Evolutionary conservation across 1,140 invertebrate species (phyloP).

Genomic region (Vanessa atalanta): DNA sequence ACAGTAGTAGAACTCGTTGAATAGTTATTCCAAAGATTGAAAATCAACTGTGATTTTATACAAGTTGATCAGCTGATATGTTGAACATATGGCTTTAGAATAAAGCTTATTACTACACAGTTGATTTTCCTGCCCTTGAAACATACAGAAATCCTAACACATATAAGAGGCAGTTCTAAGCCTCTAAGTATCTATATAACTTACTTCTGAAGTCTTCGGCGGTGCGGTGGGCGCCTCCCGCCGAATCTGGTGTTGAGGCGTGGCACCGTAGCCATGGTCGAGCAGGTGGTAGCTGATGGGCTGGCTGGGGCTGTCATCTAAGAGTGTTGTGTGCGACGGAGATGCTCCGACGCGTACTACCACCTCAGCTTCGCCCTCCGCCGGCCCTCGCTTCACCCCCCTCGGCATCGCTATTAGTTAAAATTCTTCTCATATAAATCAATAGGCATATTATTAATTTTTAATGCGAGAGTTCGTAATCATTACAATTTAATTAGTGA

Average conservation of each 20-base stretch:
- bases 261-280: conserved; percentile 92
- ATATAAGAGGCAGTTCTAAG: neutral
- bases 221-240: conserved; percentile 76
- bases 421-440: conserved; percentile 43
- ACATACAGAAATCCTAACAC: neutral
- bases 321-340: conserved; percentile 71
- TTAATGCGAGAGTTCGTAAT: conserved; percentile 50
- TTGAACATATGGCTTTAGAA: conserved; percentile 16
- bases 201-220: conserved; percentile 80
- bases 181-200: conserved; percentile 28
- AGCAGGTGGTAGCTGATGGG: conserved; percentile 87
- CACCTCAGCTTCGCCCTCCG: conserved; percentile 74
- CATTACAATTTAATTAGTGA: conserved; percentile 75
- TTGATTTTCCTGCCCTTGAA: neutral
- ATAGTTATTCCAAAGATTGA: neutral
- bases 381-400: conserved; percentile 79
- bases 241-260: conserved; percentile 87
- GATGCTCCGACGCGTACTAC: conserved; percentile 74
- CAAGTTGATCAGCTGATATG: conserved; percentile 32
- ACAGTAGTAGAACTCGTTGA: neutral
- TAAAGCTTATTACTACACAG: conserved; percentile 5
- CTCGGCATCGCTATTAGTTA: conserved; percentile 76
- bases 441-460: conserved; percentile 41
- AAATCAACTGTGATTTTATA: neutral
- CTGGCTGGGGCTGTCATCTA: conserved; percentile 78